phyloP scores from a whole-genome alignment of 2,113 vertebrate genomes.

The Stictonetta naevosa region DNA sequence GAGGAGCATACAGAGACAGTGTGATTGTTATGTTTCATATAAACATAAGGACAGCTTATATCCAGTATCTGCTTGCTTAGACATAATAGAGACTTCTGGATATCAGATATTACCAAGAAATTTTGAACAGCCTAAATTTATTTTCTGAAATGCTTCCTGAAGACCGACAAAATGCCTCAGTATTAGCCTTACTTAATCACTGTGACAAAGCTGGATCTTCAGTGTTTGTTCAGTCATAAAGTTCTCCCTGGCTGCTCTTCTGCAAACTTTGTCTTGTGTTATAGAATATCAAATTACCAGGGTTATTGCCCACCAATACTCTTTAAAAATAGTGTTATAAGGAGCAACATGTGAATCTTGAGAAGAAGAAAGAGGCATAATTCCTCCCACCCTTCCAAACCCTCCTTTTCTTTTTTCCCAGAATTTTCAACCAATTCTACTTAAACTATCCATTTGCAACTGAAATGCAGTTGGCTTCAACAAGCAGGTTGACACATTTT shows the following conservation, averaged over 20 bases:
- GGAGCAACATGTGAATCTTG: neutral
- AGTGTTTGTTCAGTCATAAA: neutral
- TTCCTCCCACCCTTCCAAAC: fast-evolving
- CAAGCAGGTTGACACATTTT: neutral
- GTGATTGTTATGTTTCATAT: neutral
- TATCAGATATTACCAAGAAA: neutral
- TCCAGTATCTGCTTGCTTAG: neutral
- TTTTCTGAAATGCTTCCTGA: neutral
- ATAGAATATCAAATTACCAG: neutral
- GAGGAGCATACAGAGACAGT: neutral
- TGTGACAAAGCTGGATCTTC: neutral
- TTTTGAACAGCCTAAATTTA: neutral
- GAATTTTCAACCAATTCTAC: neutral
- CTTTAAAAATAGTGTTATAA: neutral
- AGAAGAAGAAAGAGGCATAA: neutral
- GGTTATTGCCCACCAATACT: neutral
- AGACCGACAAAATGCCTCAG: neutral
- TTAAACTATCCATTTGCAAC: neutral
- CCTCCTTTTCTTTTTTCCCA: fast-evolving
- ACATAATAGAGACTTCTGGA: neutral
- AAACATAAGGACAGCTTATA: neutral
- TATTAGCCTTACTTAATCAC: neutral
- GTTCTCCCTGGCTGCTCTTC: neutral
- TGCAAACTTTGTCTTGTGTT: neutral
- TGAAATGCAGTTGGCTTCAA: neutral